A percentile compares a stretch with the other conserved stretches of the same genome.
These are phyloP conservation scores for Gastracanthus pulcherrimus DNA, from an alignment of 2,888 invertebrate species.

Conservation along the genomic window DNA sequence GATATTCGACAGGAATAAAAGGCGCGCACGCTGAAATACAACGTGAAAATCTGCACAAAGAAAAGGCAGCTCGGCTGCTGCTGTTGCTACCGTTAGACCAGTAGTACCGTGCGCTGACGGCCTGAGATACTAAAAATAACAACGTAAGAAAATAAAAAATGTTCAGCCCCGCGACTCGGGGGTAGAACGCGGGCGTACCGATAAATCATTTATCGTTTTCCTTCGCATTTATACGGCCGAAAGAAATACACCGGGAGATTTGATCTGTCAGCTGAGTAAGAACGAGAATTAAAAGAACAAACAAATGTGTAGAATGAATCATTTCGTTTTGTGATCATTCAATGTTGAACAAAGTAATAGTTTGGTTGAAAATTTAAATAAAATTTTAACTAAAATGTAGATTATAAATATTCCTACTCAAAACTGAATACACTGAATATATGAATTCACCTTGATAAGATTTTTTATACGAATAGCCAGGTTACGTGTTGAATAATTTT, in stretches of 20 bases:
- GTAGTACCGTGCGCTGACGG: too few relatives aligned
- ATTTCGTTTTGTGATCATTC: neutral
- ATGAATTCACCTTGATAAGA: too few relatives aligned
- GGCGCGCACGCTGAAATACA: conserved; percentile 5
- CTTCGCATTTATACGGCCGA: neutral
- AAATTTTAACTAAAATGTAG: too few relatives aligned
- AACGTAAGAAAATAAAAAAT: conserved; percentile 15
- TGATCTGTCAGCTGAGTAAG: neutral
- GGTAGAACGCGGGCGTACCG: neutral
- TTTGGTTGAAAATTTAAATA: neutral
- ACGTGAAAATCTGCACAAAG: neutral
- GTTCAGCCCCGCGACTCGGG: neutral
- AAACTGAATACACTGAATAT: too few relatives aligned
- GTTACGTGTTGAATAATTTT: too few relatives aligned
- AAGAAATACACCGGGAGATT: conserved; percentile 1
- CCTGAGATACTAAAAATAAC: conserved; percentile 20
- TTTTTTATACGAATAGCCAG: too few relatives aligned
- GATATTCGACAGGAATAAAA: conserved; percentile 32
- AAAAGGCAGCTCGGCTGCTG: too few relatives aligned
- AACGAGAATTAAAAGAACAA: neutral
- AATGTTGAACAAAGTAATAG: neutral
- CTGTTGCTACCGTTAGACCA: too few relatives aligned
- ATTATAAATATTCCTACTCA: too few relatives aligned
- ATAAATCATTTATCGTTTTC: conserved; percentile 45
- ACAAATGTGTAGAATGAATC: neutral